Conservation (phyloP, 2,888 invertebrate genomes). For the Phaedon cochleariae region DNA sequence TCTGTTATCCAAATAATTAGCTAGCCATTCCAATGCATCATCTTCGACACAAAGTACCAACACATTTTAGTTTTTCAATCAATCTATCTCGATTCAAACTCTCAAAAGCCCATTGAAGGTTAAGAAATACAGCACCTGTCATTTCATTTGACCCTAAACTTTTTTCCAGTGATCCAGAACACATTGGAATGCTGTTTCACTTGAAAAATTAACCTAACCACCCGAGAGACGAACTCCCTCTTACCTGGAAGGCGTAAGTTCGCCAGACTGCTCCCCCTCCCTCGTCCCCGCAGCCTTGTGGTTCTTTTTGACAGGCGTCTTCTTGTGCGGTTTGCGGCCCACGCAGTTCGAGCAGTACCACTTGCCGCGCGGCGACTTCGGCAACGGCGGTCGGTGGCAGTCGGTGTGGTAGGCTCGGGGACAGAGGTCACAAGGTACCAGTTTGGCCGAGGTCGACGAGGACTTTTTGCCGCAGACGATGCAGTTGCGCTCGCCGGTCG, state of each 20-base stretch:
- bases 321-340: slow-evolving; percentile 78
- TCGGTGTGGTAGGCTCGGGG: slow-evolving; percentile 92
- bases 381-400: slow-evolving; percentile 88
- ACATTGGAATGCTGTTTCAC: too few species aligned
- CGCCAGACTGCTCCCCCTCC: slow-evolving; percentile 68
- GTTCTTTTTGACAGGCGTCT: slow-evolving; percentile 69
- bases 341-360: slow-evolving; percentile 86
- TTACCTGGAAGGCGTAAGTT: slow-evolving; percentile 66
- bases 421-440: slow-evolving; percentile 90
- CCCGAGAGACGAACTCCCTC: too few species aligned
- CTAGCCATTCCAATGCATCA: too few species aligned
- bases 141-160: too few species aligned
- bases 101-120: too few species aligned
- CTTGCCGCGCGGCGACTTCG: slow-evolving; percentile 70
- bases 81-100: too few species aligned
- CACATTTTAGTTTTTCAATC: too few species aligned
- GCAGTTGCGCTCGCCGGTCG: slow-evolving; percentile 91
- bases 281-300: slow-evolving; percentile 64
- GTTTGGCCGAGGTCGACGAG: slow-evolving; percentile 64
- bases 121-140: too few species aligned
- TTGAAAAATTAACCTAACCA: too few species aligned
- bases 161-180: too few species aligned
- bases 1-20: too few species aligned
- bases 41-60: too few species aligned
- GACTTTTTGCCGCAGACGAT: slow-evolving; percentile 87